phyloP scores from a whole-genome alignment of 2,797 vertebrate species.

The Sorex maritimensis region DNA sequence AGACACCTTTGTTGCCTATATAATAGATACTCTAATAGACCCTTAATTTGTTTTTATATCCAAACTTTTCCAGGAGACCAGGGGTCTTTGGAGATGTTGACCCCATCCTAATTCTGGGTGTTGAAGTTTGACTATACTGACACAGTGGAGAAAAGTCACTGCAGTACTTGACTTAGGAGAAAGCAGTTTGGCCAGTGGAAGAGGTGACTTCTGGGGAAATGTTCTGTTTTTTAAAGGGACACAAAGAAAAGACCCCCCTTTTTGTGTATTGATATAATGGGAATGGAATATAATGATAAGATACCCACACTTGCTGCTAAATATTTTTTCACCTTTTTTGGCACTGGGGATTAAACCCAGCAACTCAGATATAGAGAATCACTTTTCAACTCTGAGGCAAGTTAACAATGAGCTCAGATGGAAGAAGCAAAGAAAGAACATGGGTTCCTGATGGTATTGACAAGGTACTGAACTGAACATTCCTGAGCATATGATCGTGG shows the following conservation, averaged over 20 bases:
- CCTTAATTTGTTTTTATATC: not conserved
- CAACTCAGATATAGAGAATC: no score
- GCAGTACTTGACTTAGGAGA: conserved; percentile 21
- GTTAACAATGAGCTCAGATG: not conserved
- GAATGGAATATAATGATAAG: not conserved
- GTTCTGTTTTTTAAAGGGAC: conserved; percentile 1
- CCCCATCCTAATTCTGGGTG: not conserved
- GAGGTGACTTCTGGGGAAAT: conserved; percentile 6
- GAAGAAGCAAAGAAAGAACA: conserved; percentile 3
- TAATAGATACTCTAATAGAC: not conserved
- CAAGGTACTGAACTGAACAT: not conserved
- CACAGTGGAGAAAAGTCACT: not conserved
- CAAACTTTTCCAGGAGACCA: conserved; percentile 39
- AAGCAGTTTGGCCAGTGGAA: not conserved
- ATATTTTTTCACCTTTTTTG: no score
- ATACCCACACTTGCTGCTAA: not conserved
- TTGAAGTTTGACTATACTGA: not conserved
- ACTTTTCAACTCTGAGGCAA: not conserved
- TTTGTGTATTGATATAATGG: not conserved
- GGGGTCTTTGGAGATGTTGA: not conserved
- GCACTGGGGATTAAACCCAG: no score
- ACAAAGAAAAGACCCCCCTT: conserved; percentile 8
- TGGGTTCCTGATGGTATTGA: not conserved
- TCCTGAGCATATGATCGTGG: not conserved
- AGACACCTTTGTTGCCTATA: not conserved